Conservation (phyloP, 1,140 invertebrate species). For the Seison nebaliae region DNA sequence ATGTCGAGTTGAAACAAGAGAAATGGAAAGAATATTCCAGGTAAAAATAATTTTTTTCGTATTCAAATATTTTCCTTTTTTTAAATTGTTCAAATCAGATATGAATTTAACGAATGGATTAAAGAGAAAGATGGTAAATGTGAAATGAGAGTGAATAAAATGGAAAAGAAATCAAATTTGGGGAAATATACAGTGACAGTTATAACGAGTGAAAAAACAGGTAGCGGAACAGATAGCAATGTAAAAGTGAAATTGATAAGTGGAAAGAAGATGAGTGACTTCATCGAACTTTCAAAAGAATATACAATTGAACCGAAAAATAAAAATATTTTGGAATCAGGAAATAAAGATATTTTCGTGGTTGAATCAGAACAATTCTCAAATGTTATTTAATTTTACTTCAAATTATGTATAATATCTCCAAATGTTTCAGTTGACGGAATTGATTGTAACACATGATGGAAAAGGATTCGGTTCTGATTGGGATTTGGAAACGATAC, state of each 20-base stretch:
- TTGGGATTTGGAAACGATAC: constrained; percentile 24
- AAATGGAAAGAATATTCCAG: no score
- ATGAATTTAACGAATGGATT: no score
- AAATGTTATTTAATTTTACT: no score
- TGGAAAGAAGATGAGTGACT: constrained; percentile 21
- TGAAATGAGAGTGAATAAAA: no score
- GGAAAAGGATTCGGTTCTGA: constrained; percentile 21
- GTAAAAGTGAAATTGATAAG: constrained; percentile 20
- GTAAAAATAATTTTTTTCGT: no score
- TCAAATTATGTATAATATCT: no score
- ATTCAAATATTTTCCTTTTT: no score
- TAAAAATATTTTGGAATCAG: constrained; percentile 22
- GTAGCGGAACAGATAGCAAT: constrained; percentile 12
- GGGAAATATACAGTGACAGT: constrained; percentile 22
- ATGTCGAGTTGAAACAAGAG: no score
- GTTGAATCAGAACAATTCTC: constrained; percentile 21
- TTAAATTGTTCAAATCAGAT: no score
- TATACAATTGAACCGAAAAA: constrained; percentile 14
- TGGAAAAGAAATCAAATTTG: no score
- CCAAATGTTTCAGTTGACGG: constrained; percentile 20
- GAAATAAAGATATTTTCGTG: constrained; percentile 22
- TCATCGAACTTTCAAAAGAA: constrained; percentile 22
- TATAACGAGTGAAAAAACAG: constrained; percentile 20
- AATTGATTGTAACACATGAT: constrained; percentile 25
- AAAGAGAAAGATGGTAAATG: no score